Evolutionary conservation across 2,113 vertebrate genomes (phyloP).

Genomic region (Cromileptes altivelis): DNA sequence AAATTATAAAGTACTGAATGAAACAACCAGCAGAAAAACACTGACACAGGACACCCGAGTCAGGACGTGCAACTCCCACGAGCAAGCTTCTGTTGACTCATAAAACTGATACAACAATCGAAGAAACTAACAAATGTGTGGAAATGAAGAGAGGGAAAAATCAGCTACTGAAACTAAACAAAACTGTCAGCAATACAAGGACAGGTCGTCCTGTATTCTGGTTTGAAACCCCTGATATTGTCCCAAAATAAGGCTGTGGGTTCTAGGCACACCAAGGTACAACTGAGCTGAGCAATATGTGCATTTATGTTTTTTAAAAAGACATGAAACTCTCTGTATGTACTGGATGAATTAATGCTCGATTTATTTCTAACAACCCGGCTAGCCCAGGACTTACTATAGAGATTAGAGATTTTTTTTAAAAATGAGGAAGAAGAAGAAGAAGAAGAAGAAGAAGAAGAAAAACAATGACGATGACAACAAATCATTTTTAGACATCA

Average conservation of each 20-base stretch:
- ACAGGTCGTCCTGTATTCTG: slow-evolving; percentile 62
- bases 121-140: slow-evolving; percentile 32
- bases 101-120: slow-evolving; percentile 6
- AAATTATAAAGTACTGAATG: slow-evolving; percentile 13
- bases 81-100: slow-evolving; percentile 28
- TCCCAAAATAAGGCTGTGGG: slow-evolving; percentile 87
- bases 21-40: slow-evolving; percentile 30
- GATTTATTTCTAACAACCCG: slow-evolving; percentile 43
- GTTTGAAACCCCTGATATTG: slow-evolving; percentile 80
- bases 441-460: slow-evolving; percentile 13
- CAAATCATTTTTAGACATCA: slow-evolving; percentile 46
- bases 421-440: slow-evolving; percentile 26
- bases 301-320: slow-evolving; percentile 62
- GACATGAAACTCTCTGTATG: slow-evolving; percentile 51
- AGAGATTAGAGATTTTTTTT: slow-evolving; percentile 31
- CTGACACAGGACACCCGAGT: background rate
- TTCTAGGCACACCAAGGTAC: slow-evolving; percentile 86
- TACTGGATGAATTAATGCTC: slow-evolving; percentile 45
- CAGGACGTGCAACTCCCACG: slow-evolving; percentile 33
- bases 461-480: slow-evolving; percentile 32
- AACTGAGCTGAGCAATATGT: slow-evolving; percentile 82
- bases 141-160: slow-evolving; percentile 48
- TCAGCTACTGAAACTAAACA: slow-evolving; percentile 40
- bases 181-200: slow-evolving; percentile 45
- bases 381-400: slow-evolving; percentile 53